Evolutionary conservation across 2,113 vertebrate species (phyloP), one percentile per base, ranked within the genome.

Genomic region (Tautogolabrus adspersus): DNA sequence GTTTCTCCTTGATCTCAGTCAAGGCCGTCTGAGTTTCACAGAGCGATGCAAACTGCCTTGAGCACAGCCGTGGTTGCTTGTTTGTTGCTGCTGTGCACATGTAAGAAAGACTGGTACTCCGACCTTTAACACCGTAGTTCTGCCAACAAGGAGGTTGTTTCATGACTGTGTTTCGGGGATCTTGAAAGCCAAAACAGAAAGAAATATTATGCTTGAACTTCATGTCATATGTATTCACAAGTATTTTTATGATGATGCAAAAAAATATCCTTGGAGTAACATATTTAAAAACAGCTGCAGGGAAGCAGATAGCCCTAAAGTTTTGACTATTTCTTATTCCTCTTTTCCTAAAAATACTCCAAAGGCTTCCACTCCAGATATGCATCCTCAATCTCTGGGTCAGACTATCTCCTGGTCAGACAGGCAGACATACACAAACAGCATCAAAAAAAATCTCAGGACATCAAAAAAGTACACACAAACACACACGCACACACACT

Each of bases 111-210:
- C 72, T 72, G 79, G 49, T 70, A 67, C 44, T 40, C 37, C 84
- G 79, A 85, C 83, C 76, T 89, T 86, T 73, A 72, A 71, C 83
- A 87, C 56, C 13, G 56, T 4, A 69, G 68, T 19, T 8, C 56
- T 82, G 72, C 81, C 83, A 89, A 85, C 73, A 62, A 72, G 40
- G 13, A 59, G 67, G 62, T 72, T 64, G 69, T 49, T 83, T 79
- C 81, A 26, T 65, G 13, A 60, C 67, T 67, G 49, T 40, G 55
- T 80, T 86, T 52, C 63, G 23, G 49, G 46, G 12, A 54, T 70
- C 61, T 86, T 79, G 81, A 79, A 73, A 84, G 74, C 84, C 87
- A 88, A 78, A 77, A 82, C 54, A 18, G 65, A 79, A 87, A 81
- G 56, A 82, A 73, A 66, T 19, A 40, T 4, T 73, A 37, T 19